These are phyloP conservation scores for Discoglossus pictus DNA, from an alignment of 2,797 vertebrate genomes.

Conservation along the genomic window DNA sequence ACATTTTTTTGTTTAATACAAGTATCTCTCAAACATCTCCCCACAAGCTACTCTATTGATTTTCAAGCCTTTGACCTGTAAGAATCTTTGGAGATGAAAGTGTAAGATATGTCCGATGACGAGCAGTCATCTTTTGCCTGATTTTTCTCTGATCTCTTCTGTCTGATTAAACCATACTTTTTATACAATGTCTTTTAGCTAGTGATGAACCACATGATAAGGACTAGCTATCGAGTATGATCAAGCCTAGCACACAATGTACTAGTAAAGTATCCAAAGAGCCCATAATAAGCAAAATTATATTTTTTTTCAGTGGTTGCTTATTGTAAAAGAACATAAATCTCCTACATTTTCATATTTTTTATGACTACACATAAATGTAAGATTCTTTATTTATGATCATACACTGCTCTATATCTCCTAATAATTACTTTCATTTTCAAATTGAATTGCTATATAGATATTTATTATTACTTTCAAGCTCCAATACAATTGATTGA, in stretches of 20 bases:
- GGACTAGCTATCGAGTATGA: background rate
- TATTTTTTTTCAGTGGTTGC: slow-evolving; percentile 3
- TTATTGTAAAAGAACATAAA: too few relatives aligned
- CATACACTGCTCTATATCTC: too few relatives aligned
- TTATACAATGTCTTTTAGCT: slow-evolving; percentile 12
- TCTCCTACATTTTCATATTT: too few relatives aligned
- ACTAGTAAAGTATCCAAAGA: slow-evolving; percentile 10
- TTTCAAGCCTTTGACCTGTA: slow-evolving; percentile 28
- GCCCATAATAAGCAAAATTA: slow-evolving; percentile 4
- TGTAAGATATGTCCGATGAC: slow-evolving; percentile 19
- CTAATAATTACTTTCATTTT: too few relatives aligned
- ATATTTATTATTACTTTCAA: too few relatives aligned
- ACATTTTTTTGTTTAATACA: slow-evolving; percentile 33
- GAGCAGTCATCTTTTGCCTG: slow-evolving; percentile 23
- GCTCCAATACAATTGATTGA: too few relatives aligned
- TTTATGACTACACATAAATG: too few relatives aligned
- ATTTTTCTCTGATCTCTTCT: slow-evolving; percentile 35
- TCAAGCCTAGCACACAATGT: slow-evolving; percentile 8
- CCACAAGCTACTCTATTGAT: slow-evolving; percentile 45
- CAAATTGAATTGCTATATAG: too few relatives aligned
- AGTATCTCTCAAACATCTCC: slow-evolving; percentile 32
- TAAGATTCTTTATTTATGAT: too few relatives aligned
- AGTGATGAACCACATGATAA: slow-evolving; percentile 13
- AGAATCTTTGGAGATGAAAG: slow-evolving; percentile 36
- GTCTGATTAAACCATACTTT: slow-evolving; percentile 21